Conservation (phyloP, 2,113 vertebrate species). For the Uropsilus gracilis region DNA sequence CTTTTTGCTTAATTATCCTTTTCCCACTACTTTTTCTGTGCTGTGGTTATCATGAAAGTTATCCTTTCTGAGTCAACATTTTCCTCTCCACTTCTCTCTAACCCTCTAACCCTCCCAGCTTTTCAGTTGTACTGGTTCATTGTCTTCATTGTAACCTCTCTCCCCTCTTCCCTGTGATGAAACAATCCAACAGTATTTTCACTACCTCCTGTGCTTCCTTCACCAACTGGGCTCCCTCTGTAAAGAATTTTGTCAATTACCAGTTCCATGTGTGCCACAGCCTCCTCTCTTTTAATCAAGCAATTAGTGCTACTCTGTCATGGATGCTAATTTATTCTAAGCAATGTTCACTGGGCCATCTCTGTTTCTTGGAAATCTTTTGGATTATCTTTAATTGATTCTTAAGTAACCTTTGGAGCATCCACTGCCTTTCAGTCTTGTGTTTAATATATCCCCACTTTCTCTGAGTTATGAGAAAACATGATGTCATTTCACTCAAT, state of each 20-base stretch:
- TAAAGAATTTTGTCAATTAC: neutral
- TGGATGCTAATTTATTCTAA: slow-evolving; percentile 6
- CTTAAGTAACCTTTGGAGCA: slow-evolving; percentile 39
- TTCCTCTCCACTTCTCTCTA: neutral
- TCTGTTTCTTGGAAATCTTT: slow-evolving; percentile 12
- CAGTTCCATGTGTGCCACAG: neutral
- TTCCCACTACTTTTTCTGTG: neutral
- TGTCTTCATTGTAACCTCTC: neutral
- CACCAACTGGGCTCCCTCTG: neutral
- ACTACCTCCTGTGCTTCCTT: neutral
- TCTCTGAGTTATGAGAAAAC: neutral
- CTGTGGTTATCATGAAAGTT: neutral
- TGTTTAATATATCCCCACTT: neutral
- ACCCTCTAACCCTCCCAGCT: neutral
- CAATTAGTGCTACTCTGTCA: neutral
- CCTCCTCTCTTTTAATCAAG: neutral
- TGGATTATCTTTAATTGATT: slow-evolving; percentile 46
- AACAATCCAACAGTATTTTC: neutral
- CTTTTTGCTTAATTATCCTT: neutral
- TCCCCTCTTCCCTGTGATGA: neutral
- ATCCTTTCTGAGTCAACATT: neutral
- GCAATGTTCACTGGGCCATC: neutral
- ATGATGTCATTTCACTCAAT: neutral
- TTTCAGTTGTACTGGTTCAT: neutral
- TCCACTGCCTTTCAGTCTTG: neutral